Evolutionary conservation across 2,797 vertebrate species (phyloP).

Genomic region (Gallinago solitaria): DNA sequence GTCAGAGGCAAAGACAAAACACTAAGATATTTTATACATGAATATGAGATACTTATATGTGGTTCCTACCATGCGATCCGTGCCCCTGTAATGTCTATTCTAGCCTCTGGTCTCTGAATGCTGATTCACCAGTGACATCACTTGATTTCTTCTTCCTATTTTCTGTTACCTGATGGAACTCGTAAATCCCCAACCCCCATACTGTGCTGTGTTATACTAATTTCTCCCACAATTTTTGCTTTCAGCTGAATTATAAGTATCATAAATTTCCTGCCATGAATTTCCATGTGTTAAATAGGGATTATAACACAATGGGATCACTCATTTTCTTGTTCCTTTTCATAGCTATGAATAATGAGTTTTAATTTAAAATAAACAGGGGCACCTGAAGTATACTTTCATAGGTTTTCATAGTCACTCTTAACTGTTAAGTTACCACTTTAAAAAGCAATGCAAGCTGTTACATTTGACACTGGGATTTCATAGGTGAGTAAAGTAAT

Average conservation of each 20-base stretch:
- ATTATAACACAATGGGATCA: neutral
- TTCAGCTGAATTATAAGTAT: neutral
- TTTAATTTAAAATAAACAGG: neutral
- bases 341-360: neutral
- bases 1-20: conserved; percentile 1
- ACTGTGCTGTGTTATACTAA: neutral
- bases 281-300: neutral
- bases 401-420: neutral
- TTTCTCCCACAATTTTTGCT: neutral
- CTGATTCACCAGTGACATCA: neutral
- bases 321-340: neutral
- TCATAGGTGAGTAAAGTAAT: neutral
- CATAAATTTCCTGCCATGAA: neutral
- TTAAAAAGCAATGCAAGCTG: neutral
- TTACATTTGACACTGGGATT: neutral
- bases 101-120: neutral
- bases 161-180: neutral
- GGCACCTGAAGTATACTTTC: neutral
- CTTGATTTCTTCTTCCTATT: neutral
- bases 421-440: neutral
- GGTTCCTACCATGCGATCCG: neutral
- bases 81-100: neutral
- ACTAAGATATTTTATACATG: neutral
- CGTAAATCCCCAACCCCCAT: neutral
- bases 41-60: neutral